phyloP scores from a whole-genome alignment of 2,797 vertebrate genomes.

The Mycteria americana region DNA sequence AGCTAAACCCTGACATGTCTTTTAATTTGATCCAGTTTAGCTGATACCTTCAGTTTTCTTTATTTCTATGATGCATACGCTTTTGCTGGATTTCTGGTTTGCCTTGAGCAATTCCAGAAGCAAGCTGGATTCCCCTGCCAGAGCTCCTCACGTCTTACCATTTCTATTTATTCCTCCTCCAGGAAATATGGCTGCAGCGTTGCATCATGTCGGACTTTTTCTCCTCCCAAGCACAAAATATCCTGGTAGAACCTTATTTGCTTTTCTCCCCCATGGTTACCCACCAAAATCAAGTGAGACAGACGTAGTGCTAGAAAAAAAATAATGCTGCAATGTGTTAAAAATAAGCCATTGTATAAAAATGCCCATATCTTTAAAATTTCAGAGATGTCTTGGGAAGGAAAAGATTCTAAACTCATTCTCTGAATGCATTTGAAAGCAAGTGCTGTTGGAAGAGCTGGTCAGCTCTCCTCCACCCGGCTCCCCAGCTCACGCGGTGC shows the following conservation, averaged over 20 bases:
- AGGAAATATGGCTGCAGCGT: not conserved
- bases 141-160: not conserved
- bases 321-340: not conserved
- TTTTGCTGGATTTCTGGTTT: not conserved
- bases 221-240: not conserved
- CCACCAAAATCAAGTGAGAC: not conserved
- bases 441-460: not conserved
- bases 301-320: not conserved
- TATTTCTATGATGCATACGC: not conserved
- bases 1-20: not conserved
- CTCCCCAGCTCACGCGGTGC: accelerated
- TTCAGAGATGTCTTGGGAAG: not conserved
- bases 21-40: not conserved
- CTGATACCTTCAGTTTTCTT: not conserved
- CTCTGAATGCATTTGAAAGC: not conserved
- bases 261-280: not conserved
- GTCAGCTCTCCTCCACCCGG: not conserved
- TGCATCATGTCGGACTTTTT: not conserved
- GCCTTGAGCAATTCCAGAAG: not conserved
- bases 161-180: not conserved
- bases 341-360: not conserved
- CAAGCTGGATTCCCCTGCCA: not conserved
- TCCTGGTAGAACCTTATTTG: not conserved
- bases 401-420: not conserved
- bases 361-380: not conserved